These are phyloP conservation scores for Drosophila borealis DNA, from an alignment of 2,888 invertebrate species.

Conservation along the genomic window DNA sequence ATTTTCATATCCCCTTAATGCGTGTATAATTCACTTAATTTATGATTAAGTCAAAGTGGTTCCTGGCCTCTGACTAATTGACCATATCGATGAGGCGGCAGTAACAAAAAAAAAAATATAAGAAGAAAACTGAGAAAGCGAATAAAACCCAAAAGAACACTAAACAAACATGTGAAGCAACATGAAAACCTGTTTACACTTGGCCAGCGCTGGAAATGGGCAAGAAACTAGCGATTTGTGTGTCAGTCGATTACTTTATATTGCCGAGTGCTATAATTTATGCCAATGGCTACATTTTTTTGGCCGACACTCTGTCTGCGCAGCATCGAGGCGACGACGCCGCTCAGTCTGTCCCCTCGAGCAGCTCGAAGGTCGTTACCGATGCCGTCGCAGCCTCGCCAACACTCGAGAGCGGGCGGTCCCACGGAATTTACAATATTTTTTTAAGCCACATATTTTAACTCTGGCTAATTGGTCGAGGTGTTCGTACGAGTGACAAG, in stretches of 20 bases:
- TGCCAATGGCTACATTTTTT: constrained; percentile 65
- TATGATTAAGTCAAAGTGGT: constrained; percentile 67
- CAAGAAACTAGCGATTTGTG: constrained; percentile 71
- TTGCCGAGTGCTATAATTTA: constrained; percentile 69
- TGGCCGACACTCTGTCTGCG: constrained; percentile 70
- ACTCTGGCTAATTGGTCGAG: constrained; percentile 43
- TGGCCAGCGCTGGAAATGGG: constrained; percentile 46
- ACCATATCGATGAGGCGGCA: constrained; percentile 48
- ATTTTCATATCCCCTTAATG: constrained; percentile 59
- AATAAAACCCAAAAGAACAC: constrained; percentile 24
- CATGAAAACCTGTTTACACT: constrained; percentile 69
- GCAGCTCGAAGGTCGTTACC: constrained; percentile 60
- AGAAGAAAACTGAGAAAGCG: constrained; percentile 8
- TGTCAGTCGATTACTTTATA: constrained; percentile 72
- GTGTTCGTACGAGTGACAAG: constrained; percentile 36
- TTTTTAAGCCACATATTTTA: constrained; percentile 51
- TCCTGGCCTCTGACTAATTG: constrained; percentile 74
- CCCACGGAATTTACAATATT: constrained; percentile 1
- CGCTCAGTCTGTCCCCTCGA: constrained; percentile 68
- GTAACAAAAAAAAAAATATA: constrained; percentile 1
- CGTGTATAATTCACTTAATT: constrained; percentile 59
- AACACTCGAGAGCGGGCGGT: constrained; percentile 3
- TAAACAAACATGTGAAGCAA: constrained; percentile 18
- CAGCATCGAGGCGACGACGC: constrained; percentile 51
- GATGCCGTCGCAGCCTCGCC: constrained; percentile 32